Percentiles rank a stretch among this genome's conserved stretches.
Evolutionary conservation across 2,797 vertebrate genomes (phyloP).

Genomic region (Florisuga fusca): DNA sequence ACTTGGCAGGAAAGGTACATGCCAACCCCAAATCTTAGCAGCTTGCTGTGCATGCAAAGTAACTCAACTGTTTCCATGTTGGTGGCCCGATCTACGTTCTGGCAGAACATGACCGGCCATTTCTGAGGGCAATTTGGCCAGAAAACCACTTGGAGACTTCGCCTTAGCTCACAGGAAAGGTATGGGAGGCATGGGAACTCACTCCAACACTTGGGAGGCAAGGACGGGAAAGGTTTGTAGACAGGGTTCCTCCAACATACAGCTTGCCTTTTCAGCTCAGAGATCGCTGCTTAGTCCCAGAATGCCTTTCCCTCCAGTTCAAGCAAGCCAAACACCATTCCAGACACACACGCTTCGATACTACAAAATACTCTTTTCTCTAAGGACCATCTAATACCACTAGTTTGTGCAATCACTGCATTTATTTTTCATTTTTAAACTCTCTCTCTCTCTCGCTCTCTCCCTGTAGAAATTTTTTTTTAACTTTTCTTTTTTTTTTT

Average conservation of each 20-base stretch:
- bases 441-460: slow-evolving; percentile 73
- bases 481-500: slow-evolving; percentile 77
- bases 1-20: slow-evolving; percentile 30
- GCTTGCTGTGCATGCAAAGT: slow-evolving; percentile 57
- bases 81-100: not conserved
- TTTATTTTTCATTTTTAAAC: slow-evolving; percentile 82
- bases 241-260: slow-evolving; percentile 62
- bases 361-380: slow-evolving; percentile 78
- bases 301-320: slow-evolving; percentile 55
- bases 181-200: slow-evolving; percentile 50
- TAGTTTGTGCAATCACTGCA: slow-evolving; percentile 82
- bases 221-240: slow-evolving; percentile 53
- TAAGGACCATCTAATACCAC: slow-evolving; percentile 76
- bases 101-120: not conserved
- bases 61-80: slow-evolving; percentile 39
- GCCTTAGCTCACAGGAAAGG: slow-evolving; percentile 63
- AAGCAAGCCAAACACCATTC: slow-evolving; percentile 67
- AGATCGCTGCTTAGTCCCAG: slow-evolving; percentile 52
- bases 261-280: slow-evolving; percentile 60
- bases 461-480: slow-evolving; percentile 80
- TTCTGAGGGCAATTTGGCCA: slow-evolving; percentile 12
- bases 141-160: slow-evolving; percentile 55
- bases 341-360: slow-evolving; percentile 68
- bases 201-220: slow-evolving; percentile 45
- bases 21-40: slow-evolving; percentile 46